Evolutionary conservation across 2,113 vertebrate species (phyloP).

Genomic region (Nycticorax nycticorax): DNA sequence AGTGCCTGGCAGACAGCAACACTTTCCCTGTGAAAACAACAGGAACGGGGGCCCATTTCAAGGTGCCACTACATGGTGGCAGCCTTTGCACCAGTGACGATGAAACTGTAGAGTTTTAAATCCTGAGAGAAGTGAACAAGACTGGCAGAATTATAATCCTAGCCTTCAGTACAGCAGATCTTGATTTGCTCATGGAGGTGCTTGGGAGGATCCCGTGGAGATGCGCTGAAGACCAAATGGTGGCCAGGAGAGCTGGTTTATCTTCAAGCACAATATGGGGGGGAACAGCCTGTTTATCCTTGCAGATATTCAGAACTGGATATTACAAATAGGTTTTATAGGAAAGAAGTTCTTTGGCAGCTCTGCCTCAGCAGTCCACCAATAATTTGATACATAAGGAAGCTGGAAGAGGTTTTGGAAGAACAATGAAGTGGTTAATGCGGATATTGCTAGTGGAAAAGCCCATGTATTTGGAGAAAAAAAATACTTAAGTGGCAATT

Average conservation of each 20-base stretch:
- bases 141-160: neutral
- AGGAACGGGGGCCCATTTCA: neutral
- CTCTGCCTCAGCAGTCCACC: neutral
- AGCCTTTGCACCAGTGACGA: neutral
- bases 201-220: neutral
- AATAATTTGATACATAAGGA: neutral
- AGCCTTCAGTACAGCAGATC: neutral
- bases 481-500: neutral
- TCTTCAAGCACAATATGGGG: neutral
- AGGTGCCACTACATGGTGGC: neutral
- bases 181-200: neutral
- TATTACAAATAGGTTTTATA: neutral
- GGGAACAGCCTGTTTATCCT: neutral
- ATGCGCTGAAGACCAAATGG: neutral
- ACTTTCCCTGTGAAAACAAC: neutral
- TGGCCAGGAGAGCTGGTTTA: neutral
- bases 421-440: neutral
- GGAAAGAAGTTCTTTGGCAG: neutral
- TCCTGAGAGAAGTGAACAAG: neutral
- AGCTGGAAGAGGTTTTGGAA: neutral
- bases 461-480: neutral
- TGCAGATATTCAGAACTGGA: neutral
- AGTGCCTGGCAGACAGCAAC: neutral
- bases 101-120: neutral
- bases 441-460: neutral